Percentiles rank a stretch among this genome's conserved stretches.
Conservation (phyloP, 2,113 vertebrate genomes). For the Phoenicopterus ruber region DNA sequence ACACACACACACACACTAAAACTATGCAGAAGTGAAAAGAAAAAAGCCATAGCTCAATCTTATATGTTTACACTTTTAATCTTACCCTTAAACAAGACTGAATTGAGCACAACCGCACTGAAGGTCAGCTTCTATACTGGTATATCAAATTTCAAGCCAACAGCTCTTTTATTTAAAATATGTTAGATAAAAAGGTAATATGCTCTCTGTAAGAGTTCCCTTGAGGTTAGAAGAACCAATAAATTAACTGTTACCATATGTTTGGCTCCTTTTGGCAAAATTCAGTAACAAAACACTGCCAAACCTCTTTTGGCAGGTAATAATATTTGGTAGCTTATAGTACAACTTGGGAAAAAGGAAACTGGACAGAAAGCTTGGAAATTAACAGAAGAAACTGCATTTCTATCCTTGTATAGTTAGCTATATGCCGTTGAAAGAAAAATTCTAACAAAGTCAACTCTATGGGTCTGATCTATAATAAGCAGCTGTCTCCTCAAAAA, state of each 20-base stretch:
- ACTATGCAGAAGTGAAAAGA: background rate
- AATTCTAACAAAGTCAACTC: background rate
- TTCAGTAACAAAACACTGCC: slow-evolving; percentile 52
- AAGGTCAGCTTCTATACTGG: slow-evolving; percentile 11
- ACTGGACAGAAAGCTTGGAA: slow-evolving; percentile 6
- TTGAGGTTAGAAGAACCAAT: slow-evolving; percentile 49
- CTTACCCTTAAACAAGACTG: slow-evolving; percentile 14
- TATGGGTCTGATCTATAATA: background rate
- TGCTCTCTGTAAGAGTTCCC: slow-evolving; percentile 58
- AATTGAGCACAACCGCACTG: background rate
- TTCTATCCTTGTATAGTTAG: background rate
- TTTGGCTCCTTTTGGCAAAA: slow-evolving; percentile 61
- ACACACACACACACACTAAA: background rate
- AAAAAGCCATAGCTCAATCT: background rate
- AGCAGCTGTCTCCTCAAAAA: background rate
- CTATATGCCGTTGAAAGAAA: background rate
- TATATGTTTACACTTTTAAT: slow-evolving; percentile 26
- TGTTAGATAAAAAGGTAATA: slow-evolving; percentile 66
- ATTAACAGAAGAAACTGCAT: background rate
- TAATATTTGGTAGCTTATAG: slow-evolving; percentile 42
- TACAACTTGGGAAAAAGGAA: background rate
- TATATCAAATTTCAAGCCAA: slow-evolving; percentile 60
- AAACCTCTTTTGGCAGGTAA: slow-evolving; percentile 48
- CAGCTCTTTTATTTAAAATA: slow-evolving; percentile 61
- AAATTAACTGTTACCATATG: slow-evolving; percentile 72